A percentile compares a stretch with the other conserved stretches of the same genome.
Conservation (phyloP, 2,113 vertebrate species). For the Saccopteryx bilineata region DNA sequence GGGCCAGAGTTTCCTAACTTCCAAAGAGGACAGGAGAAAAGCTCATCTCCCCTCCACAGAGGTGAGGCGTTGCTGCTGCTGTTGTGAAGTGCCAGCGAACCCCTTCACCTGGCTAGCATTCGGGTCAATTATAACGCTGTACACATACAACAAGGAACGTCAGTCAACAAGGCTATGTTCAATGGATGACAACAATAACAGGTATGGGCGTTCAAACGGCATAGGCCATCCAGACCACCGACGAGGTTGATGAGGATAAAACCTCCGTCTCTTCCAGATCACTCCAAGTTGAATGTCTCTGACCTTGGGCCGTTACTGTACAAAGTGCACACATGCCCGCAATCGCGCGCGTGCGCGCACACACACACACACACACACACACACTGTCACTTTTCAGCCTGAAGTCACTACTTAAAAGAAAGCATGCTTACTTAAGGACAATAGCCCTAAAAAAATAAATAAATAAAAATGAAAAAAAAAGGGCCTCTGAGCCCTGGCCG, state of each 20-base stretch:
- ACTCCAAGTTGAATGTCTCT: constrained; percentile 56
- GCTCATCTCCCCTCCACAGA: not conserved
- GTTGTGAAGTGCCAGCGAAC: not conserved
- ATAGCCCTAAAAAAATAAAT: constrained; percentile 72
- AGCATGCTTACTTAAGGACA: constrained; percentile 75
- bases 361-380: not conserved
- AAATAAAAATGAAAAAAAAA: no score
- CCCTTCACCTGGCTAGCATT: not conserved
- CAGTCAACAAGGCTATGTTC: not conserved
- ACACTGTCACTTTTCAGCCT: constrained; percentile 67
- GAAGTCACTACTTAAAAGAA: constrained; percentile 70
- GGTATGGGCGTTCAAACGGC: not conserved
- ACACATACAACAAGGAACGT: not conserved
- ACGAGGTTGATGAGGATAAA: accelerated
- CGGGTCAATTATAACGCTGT: not conserved
- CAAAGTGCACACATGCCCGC: no score
- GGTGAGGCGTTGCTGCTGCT: not conserved
- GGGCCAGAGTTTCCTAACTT: not conserved
- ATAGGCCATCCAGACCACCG: no score
- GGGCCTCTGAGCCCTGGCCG: constrained; percentile 82
- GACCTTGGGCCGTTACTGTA: constrained; percentile 63
- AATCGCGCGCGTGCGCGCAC: not conserved
- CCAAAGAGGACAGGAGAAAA: not conserved
- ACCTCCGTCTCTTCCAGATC: constrained; percentile 7
- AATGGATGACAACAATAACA: not conserved